phyloP scores from a whole-genome alignment of 2,797 vertebrate genomes.

The Pygocentrus nattereri region DNA sequence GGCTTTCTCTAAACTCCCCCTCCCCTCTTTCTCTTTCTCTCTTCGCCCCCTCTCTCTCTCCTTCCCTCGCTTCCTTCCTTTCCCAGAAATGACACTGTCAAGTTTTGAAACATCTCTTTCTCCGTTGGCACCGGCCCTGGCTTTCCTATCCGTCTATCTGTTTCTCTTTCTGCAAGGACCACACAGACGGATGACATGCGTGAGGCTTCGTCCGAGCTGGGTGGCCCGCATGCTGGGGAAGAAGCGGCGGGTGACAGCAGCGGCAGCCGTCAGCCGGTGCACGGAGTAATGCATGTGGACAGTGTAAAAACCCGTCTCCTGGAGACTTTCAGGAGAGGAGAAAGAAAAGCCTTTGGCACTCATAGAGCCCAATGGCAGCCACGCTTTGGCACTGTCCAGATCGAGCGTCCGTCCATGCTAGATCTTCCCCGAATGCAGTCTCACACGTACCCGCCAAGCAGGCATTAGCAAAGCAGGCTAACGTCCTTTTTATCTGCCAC shows the following conservation, averaged over 20 bases:
- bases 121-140: conserved; percentile 73
- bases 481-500: conserved; percentile 62
- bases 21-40: conserved; percentile 16
- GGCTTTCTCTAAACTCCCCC: conserved; percentile 36
- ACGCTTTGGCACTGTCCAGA: conserved; percentile 67
- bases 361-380: conserved; percentile 56
- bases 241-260: conserved; percentile 82
- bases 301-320: conserved; percentile 83
- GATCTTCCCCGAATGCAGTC: conserved; percentile 69
- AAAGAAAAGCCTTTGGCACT: conserved; percentile 77
- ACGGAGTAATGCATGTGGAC: conserved; percentile 84
- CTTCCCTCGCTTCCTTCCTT: conserved; percentile 60
- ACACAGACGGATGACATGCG: conserved; percentile 85
- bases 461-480: conserved; percentile 62
- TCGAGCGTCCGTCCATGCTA: conserved; percentile 62
- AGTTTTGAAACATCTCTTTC: conserved; percentile 82
- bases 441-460: conserved; percentile 64
- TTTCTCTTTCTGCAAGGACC: conserved; percentile 81
- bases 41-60: conserved; percentile 31
- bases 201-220: conserved; percentile 82
- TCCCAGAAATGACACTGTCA: conserved; percentile 82
- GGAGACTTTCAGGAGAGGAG: conserved; percentile 72
- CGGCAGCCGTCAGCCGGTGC: conserved; percentile 81
- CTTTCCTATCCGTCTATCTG: conserved; percentile 73
- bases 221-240: conserved; percentile 83